Evolutionary conservation across 2,797 vertebrate species (phyloP).

Genomic region (Uromys caudimaculatus): DNA sequence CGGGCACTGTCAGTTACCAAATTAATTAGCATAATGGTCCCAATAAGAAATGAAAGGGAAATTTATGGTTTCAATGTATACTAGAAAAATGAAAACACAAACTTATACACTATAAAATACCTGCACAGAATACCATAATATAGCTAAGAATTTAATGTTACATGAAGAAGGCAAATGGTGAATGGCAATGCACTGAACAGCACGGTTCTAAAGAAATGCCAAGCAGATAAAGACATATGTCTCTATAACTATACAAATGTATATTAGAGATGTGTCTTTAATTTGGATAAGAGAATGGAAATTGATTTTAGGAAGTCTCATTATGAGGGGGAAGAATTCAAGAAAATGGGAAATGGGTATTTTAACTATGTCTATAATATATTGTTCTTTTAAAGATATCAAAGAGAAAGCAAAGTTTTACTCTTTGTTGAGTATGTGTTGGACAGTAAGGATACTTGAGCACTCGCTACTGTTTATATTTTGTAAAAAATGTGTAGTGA

Average conservation of each 20-base stretch:
- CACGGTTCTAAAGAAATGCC: background rate
- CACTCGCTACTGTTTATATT: constrained; percentile 19
- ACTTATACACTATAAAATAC: background rate
- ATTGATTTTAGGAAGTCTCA: constrained; percentile 39
- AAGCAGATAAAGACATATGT: background rate
- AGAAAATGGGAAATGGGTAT: background rate
- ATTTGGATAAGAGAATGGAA: background rate
- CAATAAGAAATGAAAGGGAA: background rate
- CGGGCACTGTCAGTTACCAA: no score
- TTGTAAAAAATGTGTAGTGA: constrained; percentile 13
- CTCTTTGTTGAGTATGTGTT: background rate
- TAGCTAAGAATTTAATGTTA: constrained; percentile 12
- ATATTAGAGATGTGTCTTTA: background rate
- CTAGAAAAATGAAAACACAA: background rate
- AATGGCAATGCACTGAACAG: background rate
- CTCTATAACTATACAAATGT: background rate
- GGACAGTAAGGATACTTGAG: background rate
- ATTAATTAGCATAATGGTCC: background rate
- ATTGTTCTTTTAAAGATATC: constrained; percentile 52
- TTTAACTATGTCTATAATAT: constrained; percentile 3
- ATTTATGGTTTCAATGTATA: background rate
- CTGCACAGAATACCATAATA: background rate
- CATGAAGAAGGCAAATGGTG: background rate
- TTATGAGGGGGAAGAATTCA: background rate
- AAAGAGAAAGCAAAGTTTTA: constrained; percentile 33